Evolutionary conservation across 1,140 invertebrate species (phyloP), one percentile per base, ranked within the genome.

Genomic region (Notospermus geniculatus): DNA sequence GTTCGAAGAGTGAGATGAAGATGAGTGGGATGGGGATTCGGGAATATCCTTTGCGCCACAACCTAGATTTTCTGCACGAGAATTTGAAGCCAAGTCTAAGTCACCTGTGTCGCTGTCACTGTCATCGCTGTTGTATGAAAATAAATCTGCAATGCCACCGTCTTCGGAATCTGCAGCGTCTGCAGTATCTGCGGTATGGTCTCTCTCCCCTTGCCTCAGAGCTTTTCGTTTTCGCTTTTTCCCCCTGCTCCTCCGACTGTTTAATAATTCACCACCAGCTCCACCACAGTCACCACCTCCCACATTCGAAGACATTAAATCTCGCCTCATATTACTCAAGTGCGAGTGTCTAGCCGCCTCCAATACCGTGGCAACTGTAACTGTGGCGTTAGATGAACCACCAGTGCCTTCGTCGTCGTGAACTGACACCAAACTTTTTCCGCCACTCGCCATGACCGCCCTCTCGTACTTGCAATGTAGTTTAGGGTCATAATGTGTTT

Each of bases 381-480:
- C 46, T 23, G 46, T n/a, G 25, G 4, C n/a, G 4, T 50, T 50
- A 5, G 4, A 7, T n/a, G 46, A 50, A 5, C 46, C 46, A 7
- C n/a, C 46, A 50, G 5, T n/a, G n/a, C 46, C 46, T 19, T 9
- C 25, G 9, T n/a, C n/a, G 25, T 27, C 46, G n/a, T 27, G n/a
- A 23, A 23, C 46, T 27, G n/a, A 5, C 46, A 5, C 9, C n/a
- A 27, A 5, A 50, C 46, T 50, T 5, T 27, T n/a, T 5, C 46
- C 46, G n/a, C 25, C 46, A 50, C 46, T 50, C n/a, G 46, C 46
- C 46, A 50, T 50, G 9, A n/a, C 46, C 4, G 46, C 46, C n/a
- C n/a, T 19, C n/a, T 50, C 46, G 46, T 50, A 50, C 46, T 50
- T 50, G 25, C 46, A 50, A n/a, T 50, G 46, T n/a, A 50, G n/a